Conservation (phyloP, 2,797 vertebrate species). For the Phrynocephalus guinanensis region DNA sequence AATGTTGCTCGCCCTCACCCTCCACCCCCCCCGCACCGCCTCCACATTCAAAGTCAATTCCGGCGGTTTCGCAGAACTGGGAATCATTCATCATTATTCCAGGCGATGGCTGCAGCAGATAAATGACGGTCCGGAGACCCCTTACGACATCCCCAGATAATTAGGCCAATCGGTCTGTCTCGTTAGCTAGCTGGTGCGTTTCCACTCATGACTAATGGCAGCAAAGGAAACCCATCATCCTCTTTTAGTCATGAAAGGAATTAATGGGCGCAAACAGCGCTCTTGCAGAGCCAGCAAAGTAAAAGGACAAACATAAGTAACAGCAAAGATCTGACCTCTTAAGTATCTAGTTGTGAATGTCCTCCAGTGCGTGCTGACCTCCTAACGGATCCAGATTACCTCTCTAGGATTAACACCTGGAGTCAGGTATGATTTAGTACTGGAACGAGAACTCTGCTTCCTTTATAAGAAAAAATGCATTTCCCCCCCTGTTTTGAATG, state of each 20-base stretch:
- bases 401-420: too few relatives aligned
- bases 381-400: too few relatives aligned
- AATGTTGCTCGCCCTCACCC: background rate
- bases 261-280: too few relatives aligned
- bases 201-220: conserved; percentile 69
- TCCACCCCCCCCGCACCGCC: accelerated
- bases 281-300: too few relatives aligned
- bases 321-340: too few relatives aligned
- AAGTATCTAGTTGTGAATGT: too few relatives aligned
- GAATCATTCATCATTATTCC: conserved; percentile 71
- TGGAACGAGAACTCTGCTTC: background rate
- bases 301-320: too few relatives aligned
- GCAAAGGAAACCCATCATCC: conserved; percentile 57
- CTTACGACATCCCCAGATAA: conserved; percentile 63
- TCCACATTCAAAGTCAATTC: conserved; percentile 8
- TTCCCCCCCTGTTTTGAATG: background rate
- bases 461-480: too few relatives aligned
- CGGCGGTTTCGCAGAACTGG: conserved; percentile 72
- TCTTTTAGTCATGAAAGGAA: too few relatives aligned
- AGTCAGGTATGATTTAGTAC: background rate
- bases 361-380: too few relatives aligned
- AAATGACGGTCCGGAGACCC: conserved; percentile 68
- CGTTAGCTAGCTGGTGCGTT: conserved; percentile 68
- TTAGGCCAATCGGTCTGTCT: background rate
- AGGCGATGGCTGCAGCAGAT: conserved; percentile 68